phyloP scores from a whole-genome alignment of 2,888 invertebrate species.

The Calliopum simillimum region DNA sequence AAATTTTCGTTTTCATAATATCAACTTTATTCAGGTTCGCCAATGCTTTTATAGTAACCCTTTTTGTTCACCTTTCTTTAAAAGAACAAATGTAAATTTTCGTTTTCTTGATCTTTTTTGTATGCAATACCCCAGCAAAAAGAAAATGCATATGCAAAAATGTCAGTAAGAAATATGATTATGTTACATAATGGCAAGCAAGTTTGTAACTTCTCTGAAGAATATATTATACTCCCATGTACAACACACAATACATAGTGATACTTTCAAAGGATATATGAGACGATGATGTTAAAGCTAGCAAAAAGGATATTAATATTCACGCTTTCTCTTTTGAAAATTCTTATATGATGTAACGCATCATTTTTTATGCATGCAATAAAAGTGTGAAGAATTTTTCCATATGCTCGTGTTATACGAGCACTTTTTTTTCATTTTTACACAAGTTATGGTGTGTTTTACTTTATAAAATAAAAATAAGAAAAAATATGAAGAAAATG shows the following conservation, averaged over 20 bases:
- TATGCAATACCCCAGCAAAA: no score
- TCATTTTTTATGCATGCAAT: conserved; percentile 26
- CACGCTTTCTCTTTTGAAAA: no score
- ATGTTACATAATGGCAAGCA: conserved; percentile 15
- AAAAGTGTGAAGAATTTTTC: conserved; percentile 19
- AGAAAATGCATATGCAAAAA: conserved; percentile 4
- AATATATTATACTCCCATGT: background rate
- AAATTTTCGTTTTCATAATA: no score
- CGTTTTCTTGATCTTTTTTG: no score
- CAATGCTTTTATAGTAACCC: no score
- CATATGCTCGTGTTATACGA: background rate
- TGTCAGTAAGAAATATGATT: conserved; percentile 17
- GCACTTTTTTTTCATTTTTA: background rate
- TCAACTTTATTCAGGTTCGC: no score
- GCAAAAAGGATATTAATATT: no score
- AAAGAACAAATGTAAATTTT: no score
- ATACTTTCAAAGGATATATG: background rate
- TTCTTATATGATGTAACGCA: background rate
- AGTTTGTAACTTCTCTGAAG: background rate
- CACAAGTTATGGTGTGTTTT: background rate
- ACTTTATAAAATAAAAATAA: no score
- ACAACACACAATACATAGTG: background rate
- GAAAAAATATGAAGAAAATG: conserved; percentile 47
- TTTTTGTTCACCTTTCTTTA: no score
- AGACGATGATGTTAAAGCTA: no score